Percentiles rank a stretch among this genome's conserved stretches.
Evolutionary conservation across 2,113 vertebrate genomes (phyloP).

Genomic region (Chroicocephalus ridibundus): DNA sequence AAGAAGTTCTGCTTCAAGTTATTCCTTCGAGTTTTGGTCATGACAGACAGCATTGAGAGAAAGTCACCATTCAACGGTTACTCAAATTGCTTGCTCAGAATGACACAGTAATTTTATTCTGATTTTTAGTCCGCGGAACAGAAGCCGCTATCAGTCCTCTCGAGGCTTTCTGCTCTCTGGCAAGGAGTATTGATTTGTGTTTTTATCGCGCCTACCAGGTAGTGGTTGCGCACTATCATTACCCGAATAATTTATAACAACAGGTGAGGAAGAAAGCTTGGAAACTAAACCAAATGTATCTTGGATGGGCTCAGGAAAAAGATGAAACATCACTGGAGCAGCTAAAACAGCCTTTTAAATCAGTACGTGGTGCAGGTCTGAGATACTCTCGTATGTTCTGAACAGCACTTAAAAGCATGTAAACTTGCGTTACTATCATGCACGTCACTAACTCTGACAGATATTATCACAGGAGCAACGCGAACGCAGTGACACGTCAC

Average conservation of each 20-base stretch:
- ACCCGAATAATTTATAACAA: constrained; percentile 18
- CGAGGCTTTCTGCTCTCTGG: not conserved
- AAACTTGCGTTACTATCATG: not conserved
- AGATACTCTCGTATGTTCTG: not conserved
- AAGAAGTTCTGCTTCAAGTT: not conserved
- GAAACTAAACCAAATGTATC: not conserved
- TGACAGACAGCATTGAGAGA: not conserved
- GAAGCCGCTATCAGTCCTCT: not conserved
- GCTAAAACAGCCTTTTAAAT: not conserved
- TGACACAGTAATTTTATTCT: constrained; percentile 7
- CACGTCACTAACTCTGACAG: not conserved
- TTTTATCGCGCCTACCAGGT: not conserved
- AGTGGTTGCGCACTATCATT: not conserved
- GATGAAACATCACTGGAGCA: not conserved
- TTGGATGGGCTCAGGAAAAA: not conserved
- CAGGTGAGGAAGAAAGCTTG: not conserved
- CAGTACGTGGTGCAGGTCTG: not conserved
- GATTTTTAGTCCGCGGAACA: not conserved
- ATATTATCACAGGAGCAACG: not conserved
- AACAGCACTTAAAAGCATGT: not conserved
- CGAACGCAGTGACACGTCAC: not conserved
- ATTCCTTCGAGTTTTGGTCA: not conserved
- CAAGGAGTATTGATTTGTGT: not conserved
- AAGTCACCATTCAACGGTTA: not conserved
- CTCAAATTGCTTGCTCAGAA: constrained; percentile 15